Conservation (phyloP, 1,140 invertebrate genomes). For the Pachypsylla venusta region DNA sequence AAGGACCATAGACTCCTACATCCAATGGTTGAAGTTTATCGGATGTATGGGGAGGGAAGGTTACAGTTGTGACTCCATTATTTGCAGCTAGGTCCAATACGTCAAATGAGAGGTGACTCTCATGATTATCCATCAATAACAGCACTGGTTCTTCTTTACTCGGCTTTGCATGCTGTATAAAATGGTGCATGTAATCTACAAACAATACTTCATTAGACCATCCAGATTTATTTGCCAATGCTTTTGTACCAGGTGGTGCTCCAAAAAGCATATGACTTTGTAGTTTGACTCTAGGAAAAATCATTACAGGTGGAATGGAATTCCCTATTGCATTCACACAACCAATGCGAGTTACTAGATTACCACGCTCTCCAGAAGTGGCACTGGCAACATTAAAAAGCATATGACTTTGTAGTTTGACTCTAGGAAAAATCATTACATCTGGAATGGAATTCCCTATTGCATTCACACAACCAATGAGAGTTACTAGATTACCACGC, state of each 20-base stretch:
- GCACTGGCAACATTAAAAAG: slow-evolving; percentile 24
- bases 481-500: slow-evolving; percentile 32
- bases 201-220: slow-evolving; percentile 19
- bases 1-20: not conserved
- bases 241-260: slow-evolving; percentile 30
- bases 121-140: slow-evolving; percentile 15
- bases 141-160: not conserved
- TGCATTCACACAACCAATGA: slow-evolving; percentile 28
- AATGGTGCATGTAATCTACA: slow-evolving; percentile 11
- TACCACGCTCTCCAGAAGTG: slow-evolving; percentile 32
- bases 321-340: slow-evolving; percentile 31
- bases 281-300: slow-evolving; percentile 30
- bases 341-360: slow-evolving; percentile 30
- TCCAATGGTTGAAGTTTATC: slow-evolving; percentile 11
- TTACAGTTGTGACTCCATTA: slow-evolving; percentile 3
- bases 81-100: not conserved
- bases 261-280: slow-evolving; percentile 30
- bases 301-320: slow-evolving; percentile 31
- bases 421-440: not conserved
- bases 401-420: not conserved
- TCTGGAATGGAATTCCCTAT: slow-evolving; percentile 21
- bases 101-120: slow-evolving; percentile 2
- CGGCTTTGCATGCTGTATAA: slow-evolving; percentile 12
- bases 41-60: slow-evolving; percentile 10
- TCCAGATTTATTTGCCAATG: slow-evolving; percentile 25